Conservation (phyloP, 2,113 vertebrate species). For the Rhinogobius similis region DNA sequence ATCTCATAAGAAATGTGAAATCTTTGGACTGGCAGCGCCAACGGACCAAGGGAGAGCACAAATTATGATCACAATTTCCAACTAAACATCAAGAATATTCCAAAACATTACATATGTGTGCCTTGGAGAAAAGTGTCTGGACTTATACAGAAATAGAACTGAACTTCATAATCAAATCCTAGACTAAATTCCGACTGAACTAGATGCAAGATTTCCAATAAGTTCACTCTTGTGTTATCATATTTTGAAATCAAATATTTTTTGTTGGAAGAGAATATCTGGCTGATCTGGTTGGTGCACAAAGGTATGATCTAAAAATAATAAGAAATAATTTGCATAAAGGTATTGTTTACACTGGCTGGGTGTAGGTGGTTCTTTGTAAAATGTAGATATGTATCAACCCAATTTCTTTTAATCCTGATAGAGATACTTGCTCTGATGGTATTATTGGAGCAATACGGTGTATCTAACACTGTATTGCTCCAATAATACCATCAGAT, state of each 20-base stretch:
- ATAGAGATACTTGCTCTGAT: not conserved
- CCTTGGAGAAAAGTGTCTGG: not conserved
- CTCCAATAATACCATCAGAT: no score
- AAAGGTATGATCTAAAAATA: not conserved
- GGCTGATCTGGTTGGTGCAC: not conserved
- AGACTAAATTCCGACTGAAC: not conserved
- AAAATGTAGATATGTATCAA: not conserved
- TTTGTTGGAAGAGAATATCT: not conserved
- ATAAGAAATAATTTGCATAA: not conserved
- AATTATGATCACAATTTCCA: not conserved
- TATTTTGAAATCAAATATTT: not conserved
- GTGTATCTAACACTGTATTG: no score
- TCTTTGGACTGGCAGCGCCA: not conserved
- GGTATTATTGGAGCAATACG: no score
- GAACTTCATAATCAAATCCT: not conserved
- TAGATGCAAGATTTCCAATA: not conserved
- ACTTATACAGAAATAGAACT: not conserved
- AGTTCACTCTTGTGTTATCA: not conserved
- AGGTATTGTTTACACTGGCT: not conserved
- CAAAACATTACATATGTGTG: not conserved
- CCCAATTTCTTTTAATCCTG: not conserved
- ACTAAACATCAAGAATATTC: not conserved
- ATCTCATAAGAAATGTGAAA: not conserved
- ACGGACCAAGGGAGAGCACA: not conserved
- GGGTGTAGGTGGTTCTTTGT: not conserved